These are phyloP conservation scores for Collichthys lucidus DNA, from an alignment of 2,113 vertebrate species.

Conservation along the genomic window DNA sequence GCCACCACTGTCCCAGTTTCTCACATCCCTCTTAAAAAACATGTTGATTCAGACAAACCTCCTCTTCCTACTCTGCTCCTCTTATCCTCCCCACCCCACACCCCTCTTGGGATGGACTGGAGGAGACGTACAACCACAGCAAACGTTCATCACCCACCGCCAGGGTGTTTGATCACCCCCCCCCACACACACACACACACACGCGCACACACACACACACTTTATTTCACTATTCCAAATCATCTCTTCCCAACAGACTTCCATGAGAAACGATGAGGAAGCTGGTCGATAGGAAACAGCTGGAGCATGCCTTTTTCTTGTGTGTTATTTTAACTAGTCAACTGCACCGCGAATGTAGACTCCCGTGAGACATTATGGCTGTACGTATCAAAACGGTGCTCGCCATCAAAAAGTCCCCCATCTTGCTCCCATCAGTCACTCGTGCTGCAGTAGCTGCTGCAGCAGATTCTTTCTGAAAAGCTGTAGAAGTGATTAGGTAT, in stretches of 20 bases:
- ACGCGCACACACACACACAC: neutral
- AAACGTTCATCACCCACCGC: slow-evolving; percentile 69
- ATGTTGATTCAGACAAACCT: slow-evolving; percentile 82
- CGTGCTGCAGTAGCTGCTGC: slow-evolving; percentile 12
- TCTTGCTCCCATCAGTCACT: slow-evolving; percentile 35
- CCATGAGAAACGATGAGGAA: slow-evolving; percentile 32
- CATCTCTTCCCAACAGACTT: slow-evolving; percentile 60
- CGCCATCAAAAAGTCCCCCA: slow-evolving; percentile 36
- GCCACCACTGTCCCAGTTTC: slow-evolving; percentile 84
- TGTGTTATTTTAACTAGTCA: slow-evolving; percentile 59
- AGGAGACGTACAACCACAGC: slow-evolving; percentile 56
- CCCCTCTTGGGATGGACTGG: slow-evolving; percentile 69
- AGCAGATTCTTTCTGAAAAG: slow-evolving; percentile 17
- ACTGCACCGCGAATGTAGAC: slow-evolving; percentile 21
- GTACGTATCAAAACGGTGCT: slow-evolving; percentile 33
- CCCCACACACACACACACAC: too few relatives aligned
- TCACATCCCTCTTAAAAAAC: slow-evolving; percentile 79
- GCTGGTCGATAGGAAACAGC: slow-evolving; percentile 57
- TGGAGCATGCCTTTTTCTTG: slow-evolving; percentile 38
- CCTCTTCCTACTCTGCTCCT: slow-evolving; percentile 52
- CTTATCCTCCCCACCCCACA: slow-evolving; percentile 4
- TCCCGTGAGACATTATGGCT: slow-evolving; percentile 37
- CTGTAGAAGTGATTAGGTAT: slow-evolving; percentile 1
- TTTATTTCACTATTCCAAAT: slow-evolving; percentile 67
- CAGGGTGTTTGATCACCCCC: slow-evolving; percentile 56